Conservation (phyloP, 2,888 invertebrate species). For the Rutpela maculata region DNA sequence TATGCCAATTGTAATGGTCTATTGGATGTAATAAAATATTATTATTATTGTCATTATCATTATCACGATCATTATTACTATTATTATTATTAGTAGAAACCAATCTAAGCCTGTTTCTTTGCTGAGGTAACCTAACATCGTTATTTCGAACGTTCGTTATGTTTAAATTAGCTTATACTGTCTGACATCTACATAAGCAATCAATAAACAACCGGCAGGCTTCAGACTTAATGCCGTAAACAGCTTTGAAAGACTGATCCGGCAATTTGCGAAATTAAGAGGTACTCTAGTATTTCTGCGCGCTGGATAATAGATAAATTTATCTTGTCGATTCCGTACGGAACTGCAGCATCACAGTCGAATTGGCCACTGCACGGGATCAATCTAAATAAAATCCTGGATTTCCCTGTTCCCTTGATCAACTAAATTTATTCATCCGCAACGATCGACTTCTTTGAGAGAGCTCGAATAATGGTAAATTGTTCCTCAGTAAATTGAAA, state of each 20-base stretch:
- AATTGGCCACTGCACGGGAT: slow-evolving; percentile 17
- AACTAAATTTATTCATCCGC: not conserved
- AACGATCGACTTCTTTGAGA: not conserved
- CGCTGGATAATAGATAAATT: slow-evolving; percentile 1
- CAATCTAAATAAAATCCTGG: slow-evolving; percentile 41
- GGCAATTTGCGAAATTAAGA: slow-evolving; percentile 7
- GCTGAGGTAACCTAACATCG: no score
- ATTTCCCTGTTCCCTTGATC: not conserved
- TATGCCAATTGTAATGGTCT: no score
- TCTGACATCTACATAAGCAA: not conserved
- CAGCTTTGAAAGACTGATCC: slow-evolving; percentile 3
- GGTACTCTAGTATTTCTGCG: not conserved
- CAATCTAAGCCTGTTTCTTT: no score
- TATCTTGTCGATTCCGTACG: slow-evolving; percentile 1
- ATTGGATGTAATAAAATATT: no score
- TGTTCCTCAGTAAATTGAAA: not conserved
- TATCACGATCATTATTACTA: no score
- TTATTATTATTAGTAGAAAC: no score
- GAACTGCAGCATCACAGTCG: slow-evolving; percentile 14
- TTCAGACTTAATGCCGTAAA: not conserved
- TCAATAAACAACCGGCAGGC: not conserved
- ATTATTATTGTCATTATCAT: no score
- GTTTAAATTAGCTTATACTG: no score
- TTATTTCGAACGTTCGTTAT: no score
- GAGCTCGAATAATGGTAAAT: not conserved